Base-by-base conservation (phyloP, 2,888 invertebrate species). In the Drosophila quinaria region DNA sequence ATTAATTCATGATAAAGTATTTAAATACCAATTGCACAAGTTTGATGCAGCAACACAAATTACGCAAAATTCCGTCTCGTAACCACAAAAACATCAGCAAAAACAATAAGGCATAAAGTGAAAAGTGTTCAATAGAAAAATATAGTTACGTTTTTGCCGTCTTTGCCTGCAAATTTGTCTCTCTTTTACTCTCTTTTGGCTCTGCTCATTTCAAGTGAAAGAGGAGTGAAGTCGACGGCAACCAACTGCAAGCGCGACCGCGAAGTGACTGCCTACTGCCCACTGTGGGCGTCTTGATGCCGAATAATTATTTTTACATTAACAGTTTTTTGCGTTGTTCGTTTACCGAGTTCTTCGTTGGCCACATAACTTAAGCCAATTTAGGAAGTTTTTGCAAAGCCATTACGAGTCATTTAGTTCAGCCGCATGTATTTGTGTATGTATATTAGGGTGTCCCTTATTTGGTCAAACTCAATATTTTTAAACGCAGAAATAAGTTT, bases 231-330 rank as follows among this genome's bases (percentile, higher is more conserved):
- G 35, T 37, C 35, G 35, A 37, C 35, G 35, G 13, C 35, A 35
- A 22, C 31, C 29, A 2, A 13, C 49, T 39, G 65, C 37, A 35
- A 35, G 35, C 13, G 5, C 13, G 13, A 35, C n/a, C 35, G n/a
- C 35, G n/a, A 37, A 37, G 35, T 37, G n/a, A 37, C n/a, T 37
- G 35, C 6, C 35, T 2, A 13, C 6, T 37, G 52, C 19, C 56
- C 56, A 54, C 76, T 46, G 71, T 64, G 85, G 79, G 65, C 68
- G 70, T 55, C 62, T 70, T 67, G 51, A 65, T 54, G 73, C 59
- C 56, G 44, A 62, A 61, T 84, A 87, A 87, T 87, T 87, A 81
- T 87, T 83, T 84, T 87, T 80, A 84, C 87, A 80, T 80, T 83
- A 83, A 87, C 87, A 62, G 78, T 68, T 68, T 56, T 81, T 63